Conservation (phyloP, 2,113 vertebrate species). For the Ailurus styani region DNA sequence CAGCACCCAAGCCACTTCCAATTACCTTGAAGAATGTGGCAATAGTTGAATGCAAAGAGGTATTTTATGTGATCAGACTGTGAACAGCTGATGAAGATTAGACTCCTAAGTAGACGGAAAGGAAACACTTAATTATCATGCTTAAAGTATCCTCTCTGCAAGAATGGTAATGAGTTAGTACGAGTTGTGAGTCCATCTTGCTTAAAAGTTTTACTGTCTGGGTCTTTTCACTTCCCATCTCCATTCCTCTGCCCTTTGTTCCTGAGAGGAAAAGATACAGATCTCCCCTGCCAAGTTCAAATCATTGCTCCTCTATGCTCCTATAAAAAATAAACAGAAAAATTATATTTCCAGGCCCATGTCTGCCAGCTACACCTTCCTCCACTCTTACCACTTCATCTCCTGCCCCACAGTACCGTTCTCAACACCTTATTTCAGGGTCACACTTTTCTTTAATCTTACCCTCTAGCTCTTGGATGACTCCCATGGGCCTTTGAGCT, state of each 20-base stretch:
- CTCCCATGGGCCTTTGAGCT: background rate
- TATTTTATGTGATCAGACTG: background rate
- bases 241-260: background rate
- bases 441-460: background rate
- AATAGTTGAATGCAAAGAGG: background rate
- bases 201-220: background rate
- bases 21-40: background rate
- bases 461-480: background rate
- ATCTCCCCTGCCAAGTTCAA: background rate
- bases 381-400: background rate
- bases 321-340: background rate
- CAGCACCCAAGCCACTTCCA: background rate
- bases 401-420: fast-evolving
- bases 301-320: background rate
- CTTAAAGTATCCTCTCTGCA: background rate
- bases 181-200: background rate
- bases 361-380: background rate
- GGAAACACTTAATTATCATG: background rate
- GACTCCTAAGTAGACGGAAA: background rate
- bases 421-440: background rate
- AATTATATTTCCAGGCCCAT: background rate
- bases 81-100: background rate
- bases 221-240: background rate
- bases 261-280: background rate
- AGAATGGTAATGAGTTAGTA: background rate